These are phyloP conservation scores for Gasterosteus nipponicus DNA, from an alignment of 2,113 vertebrate species.

Conservation along the genomic window DNA sequence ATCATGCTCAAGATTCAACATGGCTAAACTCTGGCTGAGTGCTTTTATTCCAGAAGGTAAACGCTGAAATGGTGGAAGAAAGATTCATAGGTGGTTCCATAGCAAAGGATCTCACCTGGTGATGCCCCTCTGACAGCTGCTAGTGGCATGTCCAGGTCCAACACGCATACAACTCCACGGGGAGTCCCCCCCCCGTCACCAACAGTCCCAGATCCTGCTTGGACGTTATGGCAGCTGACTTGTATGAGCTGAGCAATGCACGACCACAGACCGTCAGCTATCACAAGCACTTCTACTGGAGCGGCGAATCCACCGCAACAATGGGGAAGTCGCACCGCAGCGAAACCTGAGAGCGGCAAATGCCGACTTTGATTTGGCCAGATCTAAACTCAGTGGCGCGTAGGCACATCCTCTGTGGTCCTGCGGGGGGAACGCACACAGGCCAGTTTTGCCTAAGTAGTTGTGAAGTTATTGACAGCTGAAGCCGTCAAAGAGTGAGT, in stretches of 20 bases:
- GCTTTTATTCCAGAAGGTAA: neutral
- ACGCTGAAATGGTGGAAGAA: neutral
- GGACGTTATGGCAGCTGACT: slow-evolving; percentile 54
- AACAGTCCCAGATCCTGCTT: slow-evolving; percentile 23
- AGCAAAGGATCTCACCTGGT: slow-evolving; percentile 44
- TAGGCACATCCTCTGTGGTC: slow-evolving; percentile 18
- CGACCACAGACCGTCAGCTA: slow-evolving; percentile 35
- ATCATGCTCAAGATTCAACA: neutral
- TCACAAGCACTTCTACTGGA: slow-evolving; percentile 36
- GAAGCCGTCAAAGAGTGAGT: slow-evolving; percentile 65
- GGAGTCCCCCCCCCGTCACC: slow-evolving; percentile 24
- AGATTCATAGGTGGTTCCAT: neutral
- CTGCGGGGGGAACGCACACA: neutral
- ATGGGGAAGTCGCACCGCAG: slow-evolving; percentile 34
- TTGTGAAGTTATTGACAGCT: slow-evolving; percentile 68
- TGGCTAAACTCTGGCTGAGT: neutral
- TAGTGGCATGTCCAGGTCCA: neutral
- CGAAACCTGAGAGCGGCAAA: slow-evolving; percentile 34
- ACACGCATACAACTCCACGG: slow-evolving; percentile 38
- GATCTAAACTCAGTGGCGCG: slow-evolving; percentile 14
- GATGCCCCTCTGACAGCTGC: slow-evolving; percentile 59
- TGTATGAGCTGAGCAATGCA: neutral
- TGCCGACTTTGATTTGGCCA: slow-evolving; percentile 35
- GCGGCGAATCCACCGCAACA: slow-evolving; percentile 47
- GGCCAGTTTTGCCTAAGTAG: slow-evolving; percentile 41